Conservation (phyloP, 2,113 vertebrate species). For the Pollimyrus isidori region DNA sequence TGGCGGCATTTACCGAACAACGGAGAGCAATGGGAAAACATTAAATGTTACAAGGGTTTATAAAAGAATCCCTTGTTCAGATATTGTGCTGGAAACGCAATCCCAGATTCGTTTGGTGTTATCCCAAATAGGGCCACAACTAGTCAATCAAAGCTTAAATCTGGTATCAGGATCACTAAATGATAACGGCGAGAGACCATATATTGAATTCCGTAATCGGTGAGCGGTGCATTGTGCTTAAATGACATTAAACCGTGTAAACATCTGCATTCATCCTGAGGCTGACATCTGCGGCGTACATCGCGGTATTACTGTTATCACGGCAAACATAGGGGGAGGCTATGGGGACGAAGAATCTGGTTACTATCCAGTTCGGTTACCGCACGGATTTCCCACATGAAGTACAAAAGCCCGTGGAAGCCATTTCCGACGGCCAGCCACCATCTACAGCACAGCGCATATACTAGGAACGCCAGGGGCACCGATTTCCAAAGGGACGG, state of each 20-base stretch:
- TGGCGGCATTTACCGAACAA: neutral
- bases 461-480: neutral
- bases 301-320: neutral
- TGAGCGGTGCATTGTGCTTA: neutral
- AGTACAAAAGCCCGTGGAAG: neutral
- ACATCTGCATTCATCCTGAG: neutral
- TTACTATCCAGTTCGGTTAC: neutral
- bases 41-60: neutral
- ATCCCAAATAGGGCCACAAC: neutral
- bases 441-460: neutral
- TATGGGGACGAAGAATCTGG: neutral
- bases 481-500: neutral
- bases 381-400: neutral
- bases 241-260: neutral
- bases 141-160: neutral
- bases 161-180: neutral
- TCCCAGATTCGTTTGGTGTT: neutral
- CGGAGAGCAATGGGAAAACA: neutral
- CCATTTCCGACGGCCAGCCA: slow-evolving; percentile 3
- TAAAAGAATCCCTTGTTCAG: neutral
- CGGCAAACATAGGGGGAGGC: neutral
- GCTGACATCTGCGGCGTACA: neutral
- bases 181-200: neutral
- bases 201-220: neutral
- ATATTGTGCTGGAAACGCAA: neutral